Evolutionary conservation across 2,113 vertebrate species (phyloP).

Genomic region (Myotis yumanensis): DNA sequence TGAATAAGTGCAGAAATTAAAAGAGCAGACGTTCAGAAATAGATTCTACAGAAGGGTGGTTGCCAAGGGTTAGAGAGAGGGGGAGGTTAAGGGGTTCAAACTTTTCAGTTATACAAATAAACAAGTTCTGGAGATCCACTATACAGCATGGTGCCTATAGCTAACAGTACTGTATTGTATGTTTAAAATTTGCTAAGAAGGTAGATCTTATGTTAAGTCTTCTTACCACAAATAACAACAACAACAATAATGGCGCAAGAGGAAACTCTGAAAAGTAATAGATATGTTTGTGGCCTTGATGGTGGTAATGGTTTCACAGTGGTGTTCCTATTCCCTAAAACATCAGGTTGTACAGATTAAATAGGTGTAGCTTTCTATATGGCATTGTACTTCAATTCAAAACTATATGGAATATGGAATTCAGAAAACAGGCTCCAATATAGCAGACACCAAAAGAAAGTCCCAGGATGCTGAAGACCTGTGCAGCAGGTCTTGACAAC

Average conservation of each 20-base stretch:
- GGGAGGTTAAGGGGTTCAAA: background rate
- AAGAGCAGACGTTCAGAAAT: background rate
- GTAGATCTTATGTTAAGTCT: background rate
- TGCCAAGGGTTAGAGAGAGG: background rate
- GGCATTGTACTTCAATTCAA: background rate
- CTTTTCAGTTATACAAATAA: background rate
- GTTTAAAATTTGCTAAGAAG: background rate
- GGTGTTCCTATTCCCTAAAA: background rate
- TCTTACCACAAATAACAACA: background rate
- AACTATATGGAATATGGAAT: background rate
- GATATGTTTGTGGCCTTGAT: background rate
- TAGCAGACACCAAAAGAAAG: background rate
- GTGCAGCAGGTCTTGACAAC: background rate
- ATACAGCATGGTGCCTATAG: background rate
- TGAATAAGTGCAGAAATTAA: background rate
- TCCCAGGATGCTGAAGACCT: background rate
- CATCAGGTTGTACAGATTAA: background rate
- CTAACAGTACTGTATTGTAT: background rate
- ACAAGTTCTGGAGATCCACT: background rate
- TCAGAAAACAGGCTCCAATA: background rate
- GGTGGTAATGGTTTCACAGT: background rate
- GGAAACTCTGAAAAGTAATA: background rate
- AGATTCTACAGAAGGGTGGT: background rate
- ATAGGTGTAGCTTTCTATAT: background rate
- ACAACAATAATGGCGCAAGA: background rate